Evolutionary conservation across 2,797 vertebrate species (phyloP).

Genomic region (Peromyscus nudipes): DNA sequence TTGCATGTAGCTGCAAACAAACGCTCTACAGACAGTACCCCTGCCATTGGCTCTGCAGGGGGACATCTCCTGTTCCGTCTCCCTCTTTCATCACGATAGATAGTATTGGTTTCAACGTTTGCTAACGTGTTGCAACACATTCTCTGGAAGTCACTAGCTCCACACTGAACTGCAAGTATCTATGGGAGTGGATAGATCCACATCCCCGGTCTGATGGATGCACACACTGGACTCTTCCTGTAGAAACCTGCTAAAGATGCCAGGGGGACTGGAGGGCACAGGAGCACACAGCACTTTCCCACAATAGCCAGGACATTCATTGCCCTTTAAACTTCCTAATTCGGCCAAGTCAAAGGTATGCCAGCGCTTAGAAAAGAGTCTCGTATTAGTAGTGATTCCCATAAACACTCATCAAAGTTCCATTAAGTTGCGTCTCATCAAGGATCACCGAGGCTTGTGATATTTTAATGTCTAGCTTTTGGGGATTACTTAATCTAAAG

Average conservation of each 20-base stretch:
- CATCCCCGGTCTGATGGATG: background rate
- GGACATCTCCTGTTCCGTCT: background rate
- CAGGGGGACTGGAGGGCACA: background rate
- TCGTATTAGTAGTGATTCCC: background rate
- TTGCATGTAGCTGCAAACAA: background rate
- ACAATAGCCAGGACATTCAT: background rate
- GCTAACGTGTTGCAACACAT: background rate
- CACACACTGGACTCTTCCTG: background rate
- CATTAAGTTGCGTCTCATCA: background rate
- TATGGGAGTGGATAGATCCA: background rate
- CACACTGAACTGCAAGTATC: background rate
- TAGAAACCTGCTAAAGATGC: background rate
- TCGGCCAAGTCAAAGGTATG: background rate
- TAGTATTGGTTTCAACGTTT: background rate
- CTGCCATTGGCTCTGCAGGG: background rate
- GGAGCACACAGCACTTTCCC: background rate
- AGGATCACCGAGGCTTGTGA: background rate
- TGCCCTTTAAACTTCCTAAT: background rate
- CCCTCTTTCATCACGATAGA: background rate
- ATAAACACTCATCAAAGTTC: background rate
- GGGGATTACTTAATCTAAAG: constrained; percentile 11
- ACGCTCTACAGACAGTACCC: background rate
- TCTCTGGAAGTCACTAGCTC: background rate
- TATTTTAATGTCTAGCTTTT: constrained; percentile 13
- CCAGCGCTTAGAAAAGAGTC: background rate